Conservation (phyloP, 2,888 invertebrate genomes). For the Crepidodera aurea region DNA sequence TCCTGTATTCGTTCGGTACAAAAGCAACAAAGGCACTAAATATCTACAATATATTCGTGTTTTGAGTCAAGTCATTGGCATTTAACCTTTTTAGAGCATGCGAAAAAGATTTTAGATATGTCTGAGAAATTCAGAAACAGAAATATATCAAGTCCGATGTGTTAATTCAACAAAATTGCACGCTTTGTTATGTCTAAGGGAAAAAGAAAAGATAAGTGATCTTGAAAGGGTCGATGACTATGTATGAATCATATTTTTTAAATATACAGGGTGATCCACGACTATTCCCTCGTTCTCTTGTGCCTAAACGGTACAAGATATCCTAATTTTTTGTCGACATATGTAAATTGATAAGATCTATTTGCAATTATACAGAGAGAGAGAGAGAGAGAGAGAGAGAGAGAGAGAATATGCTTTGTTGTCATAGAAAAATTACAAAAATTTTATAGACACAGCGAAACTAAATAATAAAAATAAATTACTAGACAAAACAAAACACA, state of each 20-base stretch:
- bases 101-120: slow-evolving; percentile 10
- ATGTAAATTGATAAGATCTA: too few relatives aligned
- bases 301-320: too few relatives aligned
- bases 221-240: neutral
- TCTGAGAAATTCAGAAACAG: neutral
- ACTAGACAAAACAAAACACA: too few relatives aligned
- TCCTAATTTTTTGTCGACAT: too few relatives aligned
- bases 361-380: too few relatives aligned
- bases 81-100: slow-evolving; percentile 18
- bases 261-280: too few relatives aligned
- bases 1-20: neutral
- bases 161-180: neutral
- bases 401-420: too few relatives aligned
- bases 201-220: neutral
- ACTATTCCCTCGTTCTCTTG: too few relatives aligned
- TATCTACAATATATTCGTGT: slow-evolving; percentile 7
- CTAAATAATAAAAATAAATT: too few relatives aligned
- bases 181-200: neutral
- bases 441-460: too few relatives aligned
- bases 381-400: too few relatives aligned
- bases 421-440: too few relatives aligned
- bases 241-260: neutral
- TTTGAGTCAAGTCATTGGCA: slow-evolving; percentile 17
- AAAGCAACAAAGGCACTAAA: neutral
- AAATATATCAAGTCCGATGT: slow-evolving; percentile 4